phyloP scores from a whole-genome alignment of 2,113 vertebrate species.

The Notarius lentiginosus region DNA sequence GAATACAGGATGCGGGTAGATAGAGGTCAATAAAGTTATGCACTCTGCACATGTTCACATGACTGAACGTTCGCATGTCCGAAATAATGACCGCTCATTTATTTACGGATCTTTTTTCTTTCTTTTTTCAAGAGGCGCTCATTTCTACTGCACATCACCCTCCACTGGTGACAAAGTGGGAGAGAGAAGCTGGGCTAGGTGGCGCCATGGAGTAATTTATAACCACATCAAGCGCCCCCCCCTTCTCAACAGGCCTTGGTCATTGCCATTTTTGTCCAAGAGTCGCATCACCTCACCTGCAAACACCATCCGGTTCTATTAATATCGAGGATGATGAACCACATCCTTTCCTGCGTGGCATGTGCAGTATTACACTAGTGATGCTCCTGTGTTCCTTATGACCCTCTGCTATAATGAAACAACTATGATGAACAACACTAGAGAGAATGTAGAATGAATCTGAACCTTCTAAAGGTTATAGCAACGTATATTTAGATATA shows the following conservation, averaged over 20 bases:
- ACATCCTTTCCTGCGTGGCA: slow-evolving; percentile 69
- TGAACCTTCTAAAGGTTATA: not conserved
- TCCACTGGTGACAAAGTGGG: slow-evolving; percentile 75
- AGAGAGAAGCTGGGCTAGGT: slow-evolving; percentile 71
- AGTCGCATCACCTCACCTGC: slow-evolving; percentile 72
- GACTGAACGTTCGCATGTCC: slow-evolving; percentile 54
- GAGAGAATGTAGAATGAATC: slow-evolving; percentile 21
- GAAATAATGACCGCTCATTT: slow-evolving; percentile 80
- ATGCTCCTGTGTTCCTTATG: slow-evolving; percentile 62
- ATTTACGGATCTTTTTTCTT: slow-evolving; percentile 59
- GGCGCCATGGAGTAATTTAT: slow-evolving; percentile 79
- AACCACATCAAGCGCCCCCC: slow-evolving; percentile 67
- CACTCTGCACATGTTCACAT: slow-evolving; percentile 50
- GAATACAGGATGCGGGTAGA: slow-evolving; percentile 57
- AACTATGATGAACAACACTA: slow-evolving; percentile 34
- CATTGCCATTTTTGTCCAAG: slow-evolving; percentile 76
- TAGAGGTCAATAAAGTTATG: slow-evolving; percentile 70
- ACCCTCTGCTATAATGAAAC: slow-evolving; percentile 60
- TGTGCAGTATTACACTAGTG: slow-evolving; percentile 66
- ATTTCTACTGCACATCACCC: slow-evolving; percentile 74
- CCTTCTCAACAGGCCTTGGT: slow-evolving; percentile 75
- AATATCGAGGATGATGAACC: slow-evolving; percentile 74
- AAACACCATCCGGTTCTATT: slow-evolving; percentile 75
- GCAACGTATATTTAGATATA: too few relatives aligned
- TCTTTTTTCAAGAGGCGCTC: slow-evolving; percentile 64